Base-by-base conservation (phyloP, 2,888 invertebrate genomes). In the Lycaena phlaeas region DNA sequence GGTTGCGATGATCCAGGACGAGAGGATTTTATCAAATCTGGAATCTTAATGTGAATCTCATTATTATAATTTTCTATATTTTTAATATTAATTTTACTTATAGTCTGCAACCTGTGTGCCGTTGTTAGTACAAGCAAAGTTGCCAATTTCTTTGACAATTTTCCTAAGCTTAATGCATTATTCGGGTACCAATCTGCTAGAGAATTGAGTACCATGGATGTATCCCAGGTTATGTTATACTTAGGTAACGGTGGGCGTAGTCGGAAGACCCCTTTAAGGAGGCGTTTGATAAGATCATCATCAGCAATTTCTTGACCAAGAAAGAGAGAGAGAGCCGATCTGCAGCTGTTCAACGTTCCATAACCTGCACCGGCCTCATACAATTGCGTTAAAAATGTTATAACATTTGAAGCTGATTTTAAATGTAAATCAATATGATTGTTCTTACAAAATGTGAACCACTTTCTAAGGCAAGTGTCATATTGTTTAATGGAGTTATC, bases 211-310 rank as follows among this genome's bases (percentile, higher is more conserved):
- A 42, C 40, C 15, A 38, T n/a, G 14, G 31, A 31, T 10, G 40
- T 42, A 11, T 46, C 44, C 42, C 42, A 44, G 14, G 44, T 46
- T 2, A 9, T 18, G 22, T 27, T 36, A 26, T 44, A 47, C 27
- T 40, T 47, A 6, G 44, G 47, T 14, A 43, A 17, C 1, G 43
- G 34, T n/a, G 40, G 45, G 12, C 43, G 25, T 11, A 45, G 25
- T 28, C 41, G 18, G 14, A 41, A 41, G 3, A 41, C 29, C 6
- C 43, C 43, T 36, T 43, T 43, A 17, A 43, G 27, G 10, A 45
- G 42, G 3, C 48, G 39, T 38, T 44, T 41, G 15, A 44, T 27
- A 4, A 18, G 5, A 11, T 37, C 27, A 17, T 43, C 36, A 11
- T 40, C 17, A 2, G 37, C 30, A 29, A 37, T 25, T n/a, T 43